Evolutionary conservation across 2,888 invertebrate species (phyloP).

Genomic region (Plebejus anna): DNA sequence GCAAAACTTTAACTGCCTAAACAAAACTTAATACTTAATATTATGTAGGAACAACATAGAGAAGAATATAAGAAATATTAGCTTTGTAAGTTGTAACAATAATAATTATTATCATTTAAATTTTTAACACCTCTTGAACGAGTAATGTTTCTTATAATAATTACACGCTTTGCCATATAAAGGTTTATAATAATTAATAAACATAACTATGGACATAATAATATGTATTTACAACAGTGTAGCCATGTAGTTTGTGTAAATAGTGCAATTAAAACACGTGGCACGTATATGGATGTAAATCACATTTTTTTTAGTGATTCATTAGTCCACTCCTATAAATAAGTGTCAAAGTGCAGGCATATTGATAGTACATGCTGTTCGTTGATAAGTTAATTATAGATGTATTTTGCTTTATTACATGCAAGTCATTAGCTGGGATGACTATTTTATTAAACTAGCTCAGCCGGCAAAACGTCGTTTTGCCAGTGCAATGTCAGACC

Average conservation of each 20-base stretch:
- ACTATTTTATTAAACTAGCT: neutral
- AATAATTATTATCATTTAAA: neutral
- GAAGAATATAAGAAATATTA: too few relatives aligned
- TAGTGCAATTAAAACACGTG: slow-evolving; percentile 9
- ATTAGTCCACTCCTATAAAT: neutral
- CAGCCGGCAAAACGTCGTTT: neutral
- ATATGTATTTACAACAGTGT: neutral
- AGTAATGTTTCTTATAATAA: neutral
- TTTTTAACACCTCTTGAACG: neutral
- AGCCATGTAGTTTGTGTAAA: slow-evolving; percentile 1
- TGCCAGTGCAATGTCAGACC: neutral
- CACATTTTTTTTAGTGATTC: slow-evolving; percentile 26
- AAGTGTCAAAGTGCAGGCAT: slow-evolving; percentile 19
- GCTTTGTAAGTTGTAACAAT: too few relatives aligned
- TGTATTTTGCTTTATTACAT: neutral
- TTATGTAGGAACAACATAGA: too few relatives aligned
- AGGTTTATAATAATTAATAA: neutral
- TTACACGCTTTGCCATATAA: neutral
- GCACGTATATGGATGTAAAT: neutral
- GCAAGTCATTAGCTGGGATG: neutral
- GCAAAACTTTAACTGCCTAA: too few relatives aligned
- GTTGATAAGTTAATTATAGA: neutral
- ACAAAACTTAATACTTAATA: too few relatives aligned
- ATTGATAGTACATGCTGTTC: neutral
- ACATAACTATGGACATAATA: slow-evolving; percentile 1